Percentiles rank a stretch among this genome's conserved stretches.
Conservation (phyloP, 1,140 invertebrate species). For the Magallana angulata region DNA sequence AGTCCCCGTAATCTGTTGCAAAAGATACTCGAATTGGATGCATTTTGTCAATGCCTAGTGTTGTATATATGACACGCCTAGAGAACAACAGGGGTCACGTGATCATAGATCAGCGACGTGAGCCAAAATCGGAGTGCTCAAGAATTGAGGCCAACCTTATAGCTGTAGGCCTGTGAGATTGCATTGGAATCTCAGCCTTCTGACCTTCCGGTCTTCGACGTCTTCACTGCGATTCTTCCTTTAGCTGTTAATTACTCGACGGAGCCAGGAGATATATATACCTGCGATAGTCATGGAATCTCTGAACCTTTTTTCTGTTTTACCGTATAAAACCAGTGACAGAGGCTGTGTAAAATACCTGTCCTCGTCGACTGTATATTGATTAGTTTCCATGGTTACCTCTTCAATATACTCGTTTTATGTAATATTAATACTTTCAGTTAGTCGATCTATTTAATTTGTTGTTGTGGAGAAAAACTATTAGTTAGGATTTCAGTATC, state of each 20-base stretch:
- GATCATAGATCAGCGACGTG: not conserved
- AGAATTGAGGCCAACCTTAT: not conserved
- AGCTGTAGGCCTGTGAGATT: not conserved
- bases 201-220: not conserved
- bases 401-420: not conserved
- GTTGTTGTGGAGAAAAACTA: not conserved
- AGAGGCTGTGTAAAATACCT: conserved; percentile 23
- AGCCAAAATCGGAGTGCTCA: not conserved
- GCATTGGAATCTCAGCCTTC: not conserved
- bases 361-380: conserved; percentile 23
- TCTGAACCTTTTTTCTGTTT: not conserved
- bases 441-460: not conserved
- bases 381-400: conserved; percentile 30
- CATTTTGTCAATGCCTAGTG: not conserved
- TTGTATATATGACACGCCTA: not conserved
- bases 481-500: not conserved
- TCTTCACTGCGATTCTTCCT: not conserved
- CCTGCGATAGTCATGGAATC: not conserved
- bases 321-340: not conserved
- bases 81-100: not conserved
- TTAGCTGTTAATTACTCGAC: not conserved
- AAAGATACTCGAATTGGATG: not conserved
- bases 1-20: conserved; percentile 7
- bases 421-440: conserved; percentile 36
- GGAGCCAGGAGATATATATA: not conserved